Base-by-base conservation (phyloP, 2,113 vertebrate genomes). In the Microcebus murinus region DNA sequence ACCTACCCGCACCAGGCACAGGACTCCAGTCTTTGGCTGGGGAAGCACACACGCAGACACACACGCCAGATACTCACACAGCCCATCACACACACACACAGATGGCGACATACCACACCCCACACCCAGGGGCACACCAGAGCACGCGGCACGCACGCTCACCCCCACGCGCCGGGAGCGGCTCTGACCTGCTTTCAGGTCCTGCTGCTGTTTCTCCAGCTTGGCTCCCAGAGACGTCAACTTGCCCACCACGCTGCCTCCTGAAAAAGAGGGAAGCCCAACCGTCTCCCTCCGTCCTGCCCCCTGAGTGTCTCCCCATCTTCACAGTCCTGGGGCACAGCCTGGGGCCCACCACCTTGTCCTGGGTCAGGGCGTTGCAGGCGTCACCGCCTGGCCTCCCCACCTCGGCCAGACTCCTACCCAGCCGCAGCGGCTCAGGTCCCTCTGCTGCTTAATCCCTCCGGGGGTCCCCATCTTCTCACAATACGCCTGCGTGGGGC, bases 161-260 rank as follows among this genome's bases (percentile, higher is more conserved):
- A 39, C 39, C 25, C 3, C 3, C n/a, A 34, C 27, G 42, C 29
- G 1, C 39, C 25, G 2, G 27, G 27, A 31, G 59, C 3, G 10
- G 10, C 55, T 90, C 95, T 81, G 57, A 98, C 97, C 97, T 96
- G 87, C 88, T 85, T 95, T 94, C 63, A 97, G 8, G 6, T 96
- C 90, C 82, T 73, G 48, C 59, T 95, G 59, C 59, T 96, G 73
- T 48, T 97, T 90, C 61, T 87, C 65, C 92, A 97, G 31, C 55
- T 70, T 94, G 48, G 70, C 39, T 79, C 15, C 39, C 87, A 97
- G 73, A 55, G 92, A 57, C 4, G 52, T 96, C 71, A 97, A 23
- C 13, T 55, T 95, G 80, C 90, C 81, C 39, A 45, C 34, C 7
- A 42, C 8, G 7, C 45, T 39, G 34, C 90, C 63, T 76, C 92